These are phyloP conservation scores for Drosophila mimetica DNA, from an alignment of 2,888 invertebrate genomes.

Conservation along the genomic window DNA sequence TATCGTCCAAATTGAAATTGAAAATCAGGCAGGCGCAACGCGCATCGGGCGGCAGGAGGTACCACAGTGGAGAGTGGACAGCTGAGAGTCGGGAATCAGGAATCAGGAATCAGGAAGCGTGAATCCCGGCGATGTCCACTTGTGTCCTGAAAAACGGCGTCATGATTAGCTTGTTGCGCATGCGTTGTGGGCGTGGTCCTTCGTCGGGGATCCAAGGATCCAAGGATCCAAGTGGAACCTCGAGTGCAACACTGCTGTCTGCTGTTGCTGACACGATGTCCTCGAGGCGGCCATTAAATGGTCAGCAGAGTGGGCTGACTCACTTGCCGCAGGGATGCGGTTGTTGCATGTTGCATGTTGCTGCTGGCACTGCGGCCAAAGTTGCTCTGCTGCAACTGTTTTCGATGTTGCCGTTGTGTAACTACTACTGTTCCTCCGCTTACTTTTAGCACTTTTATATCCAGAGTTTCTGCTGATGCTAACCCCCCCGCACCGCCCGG, in stretches of 20 bases:
- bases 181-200: constrained; percentile 60
- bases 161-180: constrained; percentile 61
- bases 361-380: constrained; percentile 17
- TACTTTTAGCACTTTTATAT: neutral
- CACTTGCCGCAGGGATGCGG: neutral
- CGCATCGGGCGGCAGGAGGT: constrained; percentile 2
- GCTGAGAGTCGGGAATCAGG: no score
- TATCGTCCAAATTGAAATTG: constrained; percentile 57
- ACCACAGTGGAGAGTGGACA: no score
- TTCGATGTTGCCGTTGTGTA: constrained; percentile 20
- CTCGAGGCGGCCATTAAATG: constrained; percentile 9
- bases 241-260: no score
- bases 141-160: constrained; percentile 3
- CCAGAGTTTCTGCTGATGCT: neutral
- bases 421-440: neutral
- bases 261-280: constrained; percentile 45
- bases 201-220: neutral
- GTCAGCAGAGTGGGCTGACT: constrained; percentile 25
- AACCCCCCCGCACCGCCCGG: no score
- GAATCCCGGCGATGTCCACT: constrained; percentile 34
- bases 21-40: constrained; percentile 49
- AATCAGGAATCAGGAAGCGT: constrained; percentile 1
- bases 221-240: neutral
- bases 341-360: constrained; percentile 15
- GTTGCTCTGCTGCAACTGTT: constrained; percentile 17